Base-by-base conservation (phyloP, 2,113 vertebrate species). In the Isichthys henryi region DNA sequence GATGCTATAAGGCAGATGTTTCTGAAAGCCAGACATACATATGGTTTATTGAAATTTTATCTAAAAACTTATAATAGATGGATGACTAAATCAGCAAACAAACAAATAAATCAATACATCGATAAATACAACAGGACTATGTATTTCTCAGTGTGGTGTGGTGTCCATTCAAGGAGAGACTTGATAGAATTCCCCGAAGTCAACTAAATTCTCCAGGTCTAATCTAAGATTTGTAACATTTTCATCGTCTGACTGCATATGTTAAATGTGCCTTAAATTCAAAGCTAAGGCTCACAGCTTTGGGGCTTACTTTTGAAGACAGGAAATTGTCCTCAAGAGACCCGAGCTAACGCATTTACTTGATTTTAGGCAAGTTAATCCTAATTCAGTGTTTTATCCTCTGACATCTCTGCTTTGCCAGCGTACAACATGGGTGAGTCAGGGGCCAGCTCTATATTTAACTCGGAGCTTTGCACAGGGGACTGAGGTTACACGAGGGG, bases 291-390 rank as follows among this genome's bases (percentile, higher is more conserved):
- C 27, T 74, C 1, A 3, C 1, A 80, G 35, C 31, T 80, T 80
- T 80, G 62, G 39, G 62, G 62, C 62, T 70, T 70, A 70, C 9
- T 70, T 70, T 31, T 70, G 62, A 70, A 70, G 62, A 70, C 62
- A 13, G 62, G 62, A 70, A 70, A 84, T 23, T 45, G 82, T 45
- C 23, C 45, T 49, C 21, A 11, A 31, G 74, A 13, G 5, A 74
- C 39, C 45, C 2, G 46, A 88, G 15, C 21, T 88, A 49, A 88
- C 39, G 21, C 17, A 74, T 45, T 49, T 80, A 31, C 66, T 49
- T 43, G 23, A 88, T 74, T 88, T 74, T 70, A 49, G 27, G n/a
- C 58, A 88, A 77, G n/a, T 21, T 77, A 50, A 88, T 49, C 88
- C 27, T 77, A 49, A 77, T 77, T 77, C 66, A 48, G 66, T 27